Conservation (phyloP, 2,797 vertebrate species). For the Distichodus sexfasciatus region DNA sequence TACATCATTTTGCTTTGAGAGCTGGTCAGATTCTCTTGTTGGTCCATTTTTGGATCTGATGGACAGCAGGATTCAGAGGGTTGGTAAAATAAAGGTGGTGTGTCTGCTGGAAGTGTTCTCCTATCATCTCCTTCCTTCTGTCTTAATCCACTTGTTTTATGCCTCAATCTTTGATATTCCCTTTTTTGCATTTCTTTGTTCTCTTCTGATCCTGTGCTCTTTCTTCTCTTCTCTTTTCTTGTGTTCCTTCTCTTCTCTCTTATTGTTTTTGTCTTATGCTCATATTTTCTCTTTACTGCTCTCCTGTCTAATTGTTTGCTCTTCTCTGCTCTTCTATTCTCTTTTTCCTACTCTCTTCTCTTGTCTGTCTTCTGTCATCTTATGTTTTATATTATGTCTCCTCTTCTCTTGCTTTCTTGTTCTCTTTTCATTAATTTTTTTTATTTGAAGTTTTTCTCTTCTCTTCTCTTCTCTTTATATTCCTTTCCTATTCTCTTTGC, state of each 20-base stretch:
- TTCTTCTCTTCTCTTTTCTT: too few species aligned
- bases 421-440: constrained; percentile 1
- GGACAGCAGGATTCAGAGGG: neutral
- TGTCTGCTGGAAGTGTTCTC: neutral
- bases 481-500: constrained; percentile 40
- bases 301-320: neutral
- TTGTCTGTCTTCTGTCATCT: neutral
- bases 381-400: neutral
- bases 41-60: neutral
- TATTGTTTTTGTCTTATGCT: neutral
- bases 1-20: neutral
- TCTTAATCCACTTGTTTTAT: too few species aligned
- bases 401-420: neutral
- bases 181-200: too few species aligned
- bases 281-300: neutral
- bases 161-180: too few species aligned
- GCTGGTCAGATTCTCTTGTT: neutral
- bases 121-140: too few species aligned
- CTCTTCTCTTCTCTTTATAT: neutral
- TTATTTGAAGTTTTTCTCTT: neutral
- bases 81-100: constrained; percentile 13
- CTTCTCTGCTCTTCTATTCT: neutral
- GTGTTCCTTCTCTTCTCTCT: too few species aligned
- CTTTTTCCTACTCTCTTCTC: neutral
- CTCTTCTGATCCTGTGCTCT: too few species aligned